These are phyloP conservation scores for Phortica magna DNA, from an alignment of 2,888 invertebrate genomes.

Conservation along the genomic window DNA sequence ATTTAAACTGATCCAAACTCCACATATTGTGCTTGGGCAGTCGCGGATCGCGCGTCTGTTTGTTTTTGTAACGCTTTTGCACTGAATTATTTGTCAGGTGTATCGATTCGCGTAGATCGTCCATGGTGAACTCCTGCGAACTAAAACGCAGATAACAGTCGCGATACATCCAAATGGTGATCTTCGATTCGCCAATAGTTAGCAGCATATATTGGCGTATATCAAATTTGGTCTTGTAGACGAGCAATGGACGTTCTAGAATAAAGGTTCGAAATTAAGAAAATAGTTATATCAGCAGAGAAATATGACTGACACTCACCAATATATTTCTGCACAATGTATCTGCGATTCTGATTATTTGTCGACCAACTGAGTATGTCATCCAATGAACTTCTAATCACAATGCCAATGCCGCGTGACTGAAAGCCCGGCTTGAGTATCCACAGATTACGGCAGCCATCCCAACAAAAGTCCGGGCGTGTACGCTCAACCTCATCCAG, in stretches of 20 bases:
- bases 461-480: conserved; percentile 83
- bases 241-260: conserved; percentile 89
- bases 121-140: conserved; percentile 87
- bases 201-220: conserved; percentile 91
- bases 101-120: conserved; percentile 89
- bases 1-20: conserved; percentile 85
- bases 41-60: conserved; percentile 79
- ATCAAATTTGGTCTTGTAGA: conserved; percentile 93
- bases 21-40: conserved; percentile 92
- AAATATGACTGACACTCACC: too few relatives aligned
- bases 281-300: too few relatives aligned
- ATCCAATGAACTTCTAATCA: conserved; percentile 86
- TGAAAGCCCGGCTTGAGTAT: conserved; percentile 92
- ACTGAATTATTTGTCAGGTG: conserved; percentile 94
- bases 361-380: conserved; percentile 84
- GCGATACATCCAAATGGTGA: conserved; percentile 92
- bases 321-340: conserved; percentile 94
- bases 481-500: conserved; percentile 81
- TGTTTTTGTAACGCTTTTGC: conserved; percentile 84
- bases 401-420: conserved; percentile 90
- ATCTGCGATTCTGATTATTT: conserved; percentile 81
- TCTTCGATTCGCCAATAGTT: conserved; percentile 84
- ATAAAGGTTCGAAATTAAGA: too few relatives aligned
- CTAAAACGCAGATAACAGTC: conserved; percentile 92
- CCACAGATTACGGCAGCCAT: conserved; percentile 92